Evolutionary conservation across 2,888 invertebrate genomes (phyloP).

Genomic region (Strigamia transsilvanica): DNA sequence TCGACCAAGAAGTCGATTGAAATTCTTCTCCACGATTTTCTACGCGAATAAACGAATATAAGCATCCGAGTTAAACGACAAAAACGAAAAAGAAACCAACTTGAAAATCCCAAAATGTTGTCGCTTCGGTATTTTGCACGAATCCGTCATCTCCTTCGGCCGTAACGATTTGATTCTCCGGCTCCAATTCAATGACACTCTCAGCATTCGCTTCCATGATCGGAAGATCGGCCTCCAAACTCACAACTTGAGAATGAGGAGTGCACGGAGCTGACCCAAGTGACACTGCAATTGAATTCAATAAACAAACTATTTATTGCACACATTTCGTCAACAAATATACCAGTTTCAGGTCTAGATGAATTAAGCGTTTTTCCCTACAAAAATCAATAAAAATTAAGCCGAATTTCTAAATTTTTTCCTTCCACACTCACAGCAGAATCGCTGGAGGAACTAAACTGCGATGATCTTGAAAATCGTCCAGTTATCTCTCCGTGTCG

Average conservation of each 20-base stretch:
- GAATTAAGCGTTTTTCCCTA: not conserved
- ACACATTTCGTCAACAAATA: not conserved
- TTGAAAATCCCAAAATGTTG: conserved; percentile 41
- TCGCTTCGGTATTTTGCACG: not conserved
- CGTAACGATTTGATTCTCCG: not conserved
- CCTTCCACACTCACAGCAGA: not conserved
- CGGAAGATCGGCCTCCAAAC: not conserved
- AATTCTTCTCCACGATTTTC: conserved; percentile 5
- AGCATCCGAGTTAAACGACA: not conserved
- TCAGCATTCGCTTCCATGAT: not conserved
- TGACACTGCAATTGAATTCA: not conserved
- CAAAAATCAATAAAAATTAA: too few species aligned
- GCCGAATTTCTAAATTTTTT: not conserved
- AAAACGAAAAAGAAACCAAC: not conserved
- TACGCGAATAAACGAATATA: not conserved
- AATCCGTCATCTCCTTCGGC: not conserved
- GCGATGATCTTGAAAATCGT: conserved; percentile 1
- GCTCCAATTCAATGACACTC: not conserved
- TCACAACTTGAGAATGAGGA: not conserved
- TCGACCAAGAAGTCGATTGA: not conserved
- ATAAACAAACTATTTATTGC: too few species aligned
- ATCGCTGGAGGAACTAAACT: conserved; percentile 29
- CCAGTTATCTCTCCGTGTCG: conserved; percentile 20
- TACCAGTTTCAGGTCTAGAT: not conserved
- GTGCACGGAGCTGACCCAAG: not conserved